Base-by-base conservation (phyloP, 2,113 vertebrate genomes). In the Calyptommatus sinebrachiatus region DNA sequence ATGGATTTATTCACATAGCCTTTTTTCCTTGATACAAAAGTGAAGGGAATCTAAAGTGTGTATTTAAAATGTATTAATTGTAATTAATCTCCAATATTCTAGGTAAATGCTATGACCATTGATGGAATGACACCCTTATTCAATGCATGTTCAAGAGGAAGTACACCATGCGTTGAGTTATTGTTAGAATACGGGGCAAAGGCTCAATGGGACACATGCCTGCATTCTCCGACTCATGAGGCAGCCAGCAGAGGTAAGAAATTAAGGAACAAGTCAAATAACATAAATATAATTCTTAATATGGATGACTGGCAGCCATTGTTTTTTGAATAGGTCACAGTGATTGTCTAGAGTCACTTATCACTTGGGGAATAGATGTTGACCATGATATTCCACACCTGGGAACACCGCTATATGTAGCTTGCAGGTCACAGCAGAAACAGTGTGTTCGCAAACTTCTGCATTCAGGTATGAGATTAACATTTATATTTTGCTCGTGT, bases 61-160 rank as follows among this genome's bases (percentile, higher is more conserved):
- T 12, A 28, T 61, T 10, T 2, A 45, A 50, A 71, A 66, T 29
- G 88, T 63, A 76, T 22, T n/a, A 74, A 7, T 82, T 71, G 53
- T 71, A 48, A 48, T 78, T 26, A 70, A 75, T 77, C 48, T 84
- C 65, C 84, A 81, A 60, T 90, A 20, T 82, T 87, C 80, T 84
- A 99, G 98, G 96, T 98, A 83, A 98, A 99, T 2, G 97, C 96
- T 67, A 94, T 93, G 46, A 98, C 97, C 5, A 97, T 99, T 79
- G 97, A 99, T 70, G 98, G 98, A 12, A 94, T 97, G 91, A 98
- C 96, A 14, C 97, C 98, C 2, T 90, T 99, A 81, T 97, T 98
- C 90, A 97, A 97, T 8, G 96, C 97, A 0, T 98, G 97, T 78
- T 94, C 97, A 0, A 94, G 95, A 87, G 98, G 98, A 85, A 98